Evolutionary conservation across 2,888 invertebrate species (phyloP).

Genomic region (Didymodactylos carnosus): DNA sequence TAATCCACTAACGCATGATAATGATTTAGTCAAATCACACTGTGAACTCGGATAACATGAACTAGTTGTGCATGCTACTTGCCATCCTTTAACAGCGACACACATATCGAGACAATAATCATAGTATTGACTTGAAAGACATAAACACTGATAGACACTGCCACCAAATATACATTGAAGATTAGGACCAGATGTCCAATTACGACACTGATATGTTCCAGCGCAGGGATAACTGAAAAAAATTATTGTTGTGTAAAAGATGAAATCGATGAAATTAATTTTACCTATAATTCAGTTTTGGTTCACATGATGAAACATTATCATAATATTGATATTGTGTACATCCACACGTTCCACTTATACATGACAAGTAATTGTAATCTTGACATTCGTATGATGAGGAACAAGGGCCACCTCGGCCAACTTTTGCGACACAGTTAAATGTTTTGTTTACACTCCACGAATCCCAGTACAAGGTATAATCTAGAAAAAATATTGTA

Average conservation of each 20-base stretch:
- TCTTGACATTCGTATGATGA: neutral
- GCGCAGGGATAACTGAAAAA: neutral
- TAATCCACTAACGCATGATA: neutral
- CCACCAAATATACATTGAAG: neutral
- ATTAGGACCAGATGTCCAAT: neutral
- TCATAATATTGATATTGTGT: neutral
- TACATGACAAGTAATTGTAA: neutral
- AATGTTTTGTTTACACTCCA: no score
- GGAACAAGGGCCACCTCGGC: no score
- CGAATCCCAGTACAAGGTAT: neutral
- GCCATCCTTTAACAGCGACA: neutral
- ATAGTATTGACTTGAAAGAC: neutral
- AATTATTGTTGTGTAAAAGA: no score
- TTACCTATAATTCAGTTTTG: neutral
- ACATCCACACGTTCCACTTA: neutral
- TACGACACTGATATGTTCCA: neutral
- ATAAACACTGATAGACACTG: neutral
- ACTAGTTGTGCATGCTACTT: neutral
- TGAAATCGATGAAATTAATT: neutral
- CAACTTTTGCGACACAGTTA: no score
- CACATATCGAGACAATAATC: neutral
- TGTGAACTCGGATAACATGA: neutral
- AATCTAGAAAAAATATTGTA: neutral
- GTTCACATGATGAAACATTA: neutral
- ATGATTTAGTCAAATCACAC: neutral